Evolutionary conservation across 2,888 invertebrate genomes (phyloP).

Genomic region (Eupithecia abbreviata): DNA sequence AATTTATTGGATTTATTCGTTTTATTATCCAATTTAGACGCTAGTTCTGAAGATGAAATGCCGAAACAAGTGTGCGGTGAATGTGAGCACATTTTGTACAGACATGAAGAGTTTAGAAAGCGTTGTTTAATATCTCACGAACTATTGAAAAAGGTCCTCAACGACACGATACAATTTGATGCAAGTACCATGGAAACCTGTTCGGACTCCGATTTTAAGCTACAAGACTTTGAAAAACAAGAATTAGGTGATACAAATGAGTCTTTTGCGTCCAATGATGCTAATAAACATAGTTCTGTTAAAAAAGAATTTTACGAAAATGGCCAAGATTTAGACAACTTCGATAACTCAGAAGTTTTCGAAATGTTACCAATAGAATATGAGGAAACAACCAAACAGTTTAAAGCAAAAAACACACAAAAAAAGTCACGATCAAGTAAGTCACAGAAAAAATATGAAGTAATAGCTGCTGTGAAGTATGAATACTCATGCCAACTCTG

Average conservation of each 20-base stretch:
- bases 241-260: slow-evolving; percentile 20
- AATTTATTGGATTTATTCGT: slow-evolving; percentile 61
- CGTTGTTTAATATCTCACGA: slow-evolving; percentile 66
- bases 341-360: slow-evolving; percentile 39
- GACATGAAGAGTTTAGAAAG: slow-evolving; percentile 68
- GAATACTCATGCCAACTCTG: slow-evolving; percentile 22
- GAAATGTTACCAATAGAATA: slow-evolving; percentile 31
- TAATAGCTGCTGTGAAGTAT: not conserved
- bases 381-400: slow-evolving; percentile 34
- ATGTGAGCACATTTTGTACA: slow-evolving; percentile 62
- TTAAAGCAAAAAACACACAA: slow-evolving; percentile 43
- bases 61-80: slow-evolving; percentile 71
- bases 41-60: slow-evolving; percentile 58
- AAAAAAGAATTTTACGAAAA: slow-evolving; percentile 37
- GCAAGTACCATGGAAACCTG: slow-evolving; percentile 23
- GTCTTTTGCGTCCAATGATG: slow-evolving; percentile 6
- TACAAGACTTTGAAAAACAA: slow-evolving; percentile 24
- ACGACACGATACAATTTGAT: slow-evolving; percentile 36
- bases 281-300: slow-evolving; percentile 5
- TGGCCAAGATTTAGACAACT: slow-evolving; percentile 37
- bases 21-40: slow-evolving; percentile 62
- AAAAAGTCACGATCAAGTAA: slow-evolving; percentile 15
- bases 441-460: slow-evolving; percentile 20
- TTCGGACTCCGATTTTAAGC: slow-evolving; percentile 19
- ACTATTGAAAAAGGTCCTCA: slow-evolving; percentile 57